Evolutionary conservation across 2,888 invertebrate species (phyloP), one percentile per base, ranked within the genome.

Genomic region (Sinopyrophorus schimmeli): DNA sequence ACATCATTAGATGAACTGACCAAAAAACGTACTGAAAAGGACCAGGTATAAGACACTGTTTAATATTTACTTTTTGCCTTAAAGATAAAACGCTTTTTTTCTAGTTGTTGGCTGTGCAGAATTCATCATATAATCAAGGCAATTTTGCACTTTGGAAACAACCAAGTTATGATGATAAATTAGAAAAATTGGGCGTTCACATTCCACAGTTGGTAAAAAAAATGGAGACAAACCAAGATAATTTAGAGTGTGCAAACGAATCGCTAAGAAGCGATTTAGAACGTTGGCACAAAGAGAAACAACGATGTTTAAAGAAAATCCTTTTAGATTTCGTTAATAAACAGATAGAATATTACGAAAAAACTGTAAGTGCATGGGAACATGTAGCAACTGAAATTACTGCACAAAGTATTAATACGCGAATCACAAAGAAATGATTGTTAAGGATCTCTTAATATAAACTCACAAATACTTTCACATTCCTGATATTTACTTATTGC

Each of bases 181-280:
- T 81, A 11, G 74, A 75, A 58, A 76, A 75, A 67, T 61, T 77
- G 39, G 73, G 74, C 68, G 53, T 60, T 47, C 63, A 66, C 23
- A 78, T 79, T 59, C 78, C 78, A 1, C 76, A 77, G 31, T 60
- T 79, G 14, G 70, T 76, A 1, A 79, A 78, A 55, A 76, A 75
- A 40, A 74, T 76, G 0, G 80, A 80, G 61, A 64, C 74, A 1
- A 65, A 76, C 34, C 81, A 81, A 65, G 86, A 86, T 68, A 79
- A 78, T 59, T 72, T 83, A 30, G 84, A 84, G 65, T 83, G 83
- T 62, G 83, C 85, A 0, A 85, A 85, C 65, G 83, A 84, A 64
- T 81, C 83, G 64, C 69, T 86, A 16, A 74, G 82, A 37, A 82
- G 84, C 26, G 86, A 86, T 66, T 70, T 85, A 49, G 80, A 83